Evolutionary conservation across 2,888 invertebrate genomes (phyloP).

Genomic region (Parnassius glacialis): DNA sequence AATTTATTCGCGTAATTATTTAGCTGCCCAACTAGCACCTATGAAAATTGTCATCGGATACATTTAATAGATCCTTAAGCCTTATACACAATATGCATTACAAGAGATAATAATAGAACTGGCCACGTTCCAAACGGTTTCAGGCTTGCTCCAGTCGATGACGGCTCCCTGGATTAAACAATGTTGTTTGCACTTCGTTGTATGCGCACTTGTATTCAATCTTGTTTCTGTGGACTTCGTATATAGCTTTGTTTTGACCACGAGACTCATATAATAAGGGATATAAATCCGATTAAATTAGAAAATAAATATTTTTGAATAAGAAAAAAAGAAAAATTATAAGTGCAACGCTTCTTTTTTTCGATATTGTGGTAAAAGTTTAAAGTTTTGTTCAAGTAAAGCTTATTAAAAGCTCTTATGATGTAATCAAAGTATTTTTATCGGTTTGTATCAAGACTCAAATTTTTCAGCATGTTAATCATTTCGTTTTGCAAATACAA

Average conservation of each 20-base stretch:
- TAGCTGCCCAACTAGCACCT: constrained; percentile 16
- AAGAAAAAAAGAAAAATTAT: too few species aligned
- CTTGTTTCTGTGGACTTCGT: too few species aligned
- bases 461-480: too few species aligned
- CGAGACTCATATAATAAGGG: neutral
- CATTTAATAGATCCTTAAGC: constrained; percentile 31
- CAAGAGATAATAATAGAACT: constrained; percentile 62
- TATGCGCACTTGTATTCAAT: neutral
- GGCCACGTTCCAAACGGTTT: constrained; percentile 63
- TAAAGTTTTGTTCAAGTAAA: too few species aligned
- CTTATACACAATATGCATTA: constrained; percentile 27
- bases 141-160: constrained; percentile 45
- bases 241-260: neutral
- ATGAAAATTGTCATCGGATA: constrained; percentile 29
- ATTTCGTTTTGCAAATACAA: too few species aligned
- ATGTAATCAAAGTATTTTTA: too few species aligned
- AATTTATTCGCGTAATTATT: constrained; percentile 15
- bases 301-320: too few species aligned
- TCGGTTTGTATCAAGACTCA: too few species aligned
- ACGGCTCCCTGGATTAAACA: constrained; percentile 59
- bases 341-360: too few species aligned
- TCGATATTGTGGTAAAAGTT: too few species aligned
- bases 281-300: neutral
- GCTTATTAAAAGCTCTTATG: too few species aligned
- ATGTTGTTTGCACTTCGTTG: constrained; percentile 45